Evolutionary conservation across 2,888 invertebrate species (phyloP), one percentile per base, ranked within the genome.

Genomic region (Lycia hirtaria): DNA sequence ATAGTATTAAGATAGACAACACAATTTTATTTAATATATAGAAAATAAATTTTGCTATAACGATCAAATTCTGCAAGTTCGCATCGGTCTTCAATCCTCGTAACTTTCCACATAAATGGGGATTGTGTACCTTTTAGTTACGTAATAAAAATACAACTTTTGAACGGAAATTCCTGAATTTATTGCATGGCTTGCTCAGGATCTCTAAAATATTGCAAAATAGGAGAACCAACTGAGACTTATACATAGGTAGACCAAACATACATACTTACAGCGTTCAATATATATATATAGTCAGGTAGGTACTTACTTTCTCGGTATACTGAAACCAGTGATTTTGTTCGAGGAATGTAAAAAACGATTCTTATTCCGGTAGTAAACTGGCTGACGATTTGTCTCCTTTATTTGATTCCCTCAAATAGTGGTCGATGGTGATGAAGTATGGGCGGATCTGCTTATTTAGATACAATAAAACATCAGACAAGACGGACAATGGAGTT

Each of bases 391-490:
- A 73, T 73, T 71, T 69, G 62, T 70, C 69, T 71, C 65, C 58
- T 73, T 78, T 79, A 78, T 80, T 78, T 75, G 73, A 76, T 76
- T 78, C 67, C 53, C 64, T 70, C 68, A 74, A 73, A 73, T 72
- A 72, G 56, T 59, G 62, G 56, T 60, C 66, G 69, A 55, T 60
- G 53, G n/a, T n/a, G n/a, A n/a, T n/a, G 55, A 41, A 44, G 45
- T 68, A 49, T 71, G 69, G 65, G 60, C 26, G 22, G 62, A 60
- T 20, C 59, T 51, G 56, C 55, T 67, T 68, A n/a, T n/a, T n/a
- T n/a, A n/a, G n/a, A n/a, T 67, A 66, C 56, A 66, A 56, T 43
- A 33, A 53, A 64, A 62, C 60, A 64, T 59, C 41, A 49, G 32
- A 41, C 14, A 32, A 14, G 2, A 32, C 7, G 7, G 32, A n/a